phyloP scores from a whole-genome alignment of 2,888 invertebrate genomes.

The Andrena praecox region DNA sequence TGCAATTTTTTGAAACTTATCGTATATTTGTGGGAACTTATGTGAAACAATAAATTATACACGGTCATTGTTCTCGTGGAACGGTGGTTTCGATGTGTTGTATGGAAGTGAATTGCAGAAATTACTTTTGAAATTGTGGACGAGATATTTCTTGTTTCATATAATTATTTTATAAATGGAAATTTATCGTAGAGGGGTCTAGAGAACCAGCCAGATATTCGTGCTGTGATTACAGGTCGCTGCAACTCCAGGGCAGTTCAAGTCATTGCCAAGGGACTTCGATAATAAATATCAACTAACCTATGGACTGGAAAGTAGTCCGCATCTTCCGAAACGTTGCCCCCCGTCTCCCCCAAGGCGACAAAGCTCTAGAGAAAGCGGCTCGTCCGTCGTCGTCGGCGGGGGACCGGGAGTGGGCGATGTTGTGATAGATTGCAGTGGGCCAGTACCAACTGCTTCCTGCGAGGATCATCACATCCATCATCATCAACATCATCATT shows the following conservation, averaged over 20 bases:
- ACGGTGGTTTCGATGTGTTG: neutral
- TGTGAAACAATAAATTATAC: neutral
- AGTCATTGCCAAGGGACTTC: conserved; percentile 86
- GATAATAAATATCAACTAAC: conserved; percentile 86
- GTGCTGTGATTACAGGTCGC: conserved; percentile 74
- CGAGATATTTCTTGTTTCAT: too few species aligned
- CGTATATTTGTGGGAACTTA: neutral
- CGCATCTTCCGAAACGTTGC: conserved; percentile 91
- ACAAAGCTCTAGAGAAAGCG: conserved; percentile 85
- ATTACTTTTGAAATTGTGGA: too few species aligned
- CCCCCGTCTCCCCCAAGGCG: conserved; percentile 93
- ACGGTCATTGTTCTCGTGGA: neutral
- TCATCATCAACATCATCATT: conserved; percentile 76
- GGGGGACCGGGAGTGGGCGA: conserved; percentile 76
- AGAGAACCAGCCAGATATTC: neutral
- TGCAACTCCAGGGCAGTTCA: conserved; percentile 85
- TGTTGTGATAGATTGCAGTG: conserved; percentile 84
- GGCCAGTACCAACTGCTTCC: conserved; percentile 85
- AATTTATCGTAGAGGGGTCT: too few species aligned
- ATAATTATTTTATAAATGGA: too few species aligned
- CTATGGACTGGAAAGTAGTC: conserved; percentile 87
- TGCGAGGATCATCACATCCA: conserved; percentile 81
- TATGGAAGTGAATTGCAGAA: neutral
- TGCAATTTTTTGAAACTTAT: neutral
- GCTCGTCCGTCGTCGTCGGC: conserved; percentile 66